Conservation (phyloP, 2,113 vertebrate genomes). For the Rhodinocichla rosea region DNA sequence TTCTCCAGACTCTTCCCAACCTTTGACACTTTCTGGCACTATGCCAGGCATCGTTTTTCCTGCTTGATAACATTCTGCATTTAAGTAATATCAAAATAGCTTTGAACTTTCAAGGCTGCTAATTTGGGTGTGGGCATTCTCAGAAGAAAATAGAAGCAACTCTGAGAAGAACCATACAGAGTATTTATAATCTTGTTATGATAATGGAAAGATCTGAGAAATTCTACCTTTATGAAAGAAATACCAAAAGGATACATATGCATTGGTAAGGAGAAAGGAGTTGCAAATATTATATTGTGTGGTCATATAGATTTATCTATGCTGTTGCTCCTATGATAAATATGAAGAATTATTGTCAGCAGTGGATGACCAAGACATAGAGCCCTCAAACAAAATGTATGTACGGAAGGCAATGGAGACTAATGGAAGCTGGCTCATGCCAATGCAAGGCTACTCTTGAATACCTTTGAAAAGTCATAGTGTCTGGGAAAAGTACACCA, state of each 20-base stretch:
- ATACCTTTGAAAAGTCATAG: not conserved
- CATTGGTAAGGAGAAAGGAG: not conserved
- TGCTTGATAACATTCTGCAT: not conserved
- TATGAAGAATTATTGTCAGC: not conserved
- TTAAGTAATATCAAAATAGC: not conserved
- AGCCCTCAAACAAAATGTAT: not conserved
- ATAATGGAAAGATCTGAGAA: not conserved
- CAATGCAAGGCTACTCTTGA: not conserved
- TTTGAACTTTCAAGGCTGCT: not conserved
- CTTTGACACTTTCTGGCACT: not conserved
- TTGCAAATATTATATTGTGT: not conserved
- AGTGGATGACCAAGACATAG: not conserved
- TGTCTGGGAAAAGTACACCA: not conserved
- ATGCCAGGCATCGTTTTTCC: not conserved
- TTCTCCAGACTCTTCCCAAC: not conserved
- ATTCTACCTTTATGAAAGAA: not conserved
- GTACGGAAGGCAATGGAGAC: fast-evolving
- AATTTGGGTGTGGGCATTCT: not conserved
- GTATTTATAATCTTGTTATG: not conserved
- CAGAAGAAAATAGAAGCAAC: not conserved
- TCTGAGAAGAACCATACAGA: not conserved
- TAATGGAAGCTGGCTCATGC: not conserved
- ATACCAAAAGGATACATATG: not conserved
- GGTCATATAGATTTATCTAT: not conserved
- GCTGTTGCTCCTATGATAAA: not conserved